Evolutionary conservation across 2,113 vertebrate species (phyloP), one percentile per base, ranked within the genome.

Genomic region (Daubentonia madagascariensis): DNA sequence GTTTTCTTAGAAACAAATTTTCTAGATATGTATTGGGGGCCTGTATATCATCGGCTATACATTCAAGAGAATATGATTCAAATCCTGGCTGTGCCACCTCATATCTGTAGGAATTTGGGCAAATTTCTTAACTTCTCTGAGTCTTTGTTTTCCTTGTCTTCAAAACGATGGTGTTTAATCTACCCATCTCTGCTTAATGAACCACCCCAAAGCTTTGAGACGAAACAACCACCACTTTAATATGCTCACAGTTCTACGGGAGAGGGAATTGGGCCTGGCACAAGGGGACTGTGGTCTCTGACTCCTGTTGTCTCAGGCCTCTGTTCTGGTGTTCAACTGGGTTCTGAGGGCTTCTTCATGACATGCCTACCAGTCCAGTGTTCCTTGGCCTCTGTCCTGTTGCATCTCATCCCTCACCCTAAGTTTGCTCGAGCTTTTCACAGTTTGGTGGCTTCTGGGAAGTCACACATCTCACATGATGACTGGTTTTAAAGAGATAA

Each of bases 21-120:
- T 84, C 8, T n/a, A 78, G 3, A 37, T 73, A 79, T 54, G 50
- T 73, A 16, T 37, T 50, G 32, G 87, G 12, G 32, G 9, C 22
- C 13, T 83, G 14, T 32, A 48, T 57, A 57, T 57, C 54, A 57
- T 8, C 22, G 20, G 1, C 32, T 75, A 16, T 35, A 70, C 22
- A 52, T 85, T 54, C 12, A 61, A 13, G 23, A 68, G 28, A 67
- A 95, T 76, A 65, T 50, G 4, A 1, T 76, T 52, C 6, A 86
- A 68, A 54, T 90, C 11, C 1, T 92, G 22, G 5, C 4, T 94
- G 10, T 54, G 32, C 14, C 11, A 54, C 30, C 8, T 83, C 30
- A 5, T 50, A 63, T 80, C 4, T 1, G 0, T 57, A 28, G 50
- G 25, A 4, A 30, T 6, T 16, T 40, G 3, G 32, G 11, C 1